These are phyloP conservation scores for Eudasyphora cyanicolor DNA, from an alignment of 2,888 invertebrate species.

Conservation along the genomic window DNA sequence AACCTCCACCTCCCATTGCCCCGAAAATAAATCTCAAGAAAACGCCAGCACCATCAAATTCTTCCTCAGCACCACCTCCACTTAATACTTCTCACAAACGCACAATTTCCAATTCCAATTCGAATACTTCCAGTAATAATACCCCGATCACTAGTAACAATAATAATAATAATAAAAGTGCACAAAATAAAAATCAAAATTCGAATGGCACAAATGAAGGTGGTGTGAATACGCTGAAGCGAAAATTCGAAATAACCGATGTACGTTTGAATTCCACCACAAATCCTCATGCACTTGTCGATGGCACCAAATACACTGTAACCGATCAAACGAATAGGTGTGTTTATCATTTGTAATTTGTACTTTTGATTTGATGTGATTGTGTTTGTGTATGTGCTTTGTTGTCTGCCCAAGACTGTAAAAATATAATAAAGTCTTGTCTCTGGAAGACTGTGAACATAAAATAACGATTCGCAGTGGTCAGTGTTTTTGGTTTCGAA, in stretches of 20 bases:
- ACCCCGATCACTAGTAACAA: not conserved
- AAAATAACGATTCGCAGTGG: no score
- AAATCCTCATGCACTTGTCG: conserved; percentile 81
- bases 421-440: no score
- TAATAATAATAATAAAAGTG: conserved; percentile 43
- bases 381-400: not conserved
- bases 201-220: conserved; percentile 35
- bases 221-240: conserved; percentile 72
- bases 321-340: conserved; percentile 77
- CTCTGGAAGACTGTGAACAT: no score
- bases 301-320: conserved; percentile 78
- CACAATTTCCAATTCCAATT: not conserved
- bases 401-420: no score
- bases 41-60: not conserved
- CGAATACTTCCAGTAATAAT: not conserved
- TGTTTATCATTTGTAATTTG: conserved; percentile 72
- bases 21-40: not conserved
- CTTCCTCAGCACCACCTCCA: not conserved
- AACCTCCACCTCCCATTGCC: conserved; percentile 7
- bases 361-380: not conserved
- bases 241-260: conserved; percentile 81
- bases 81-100: not conserved
- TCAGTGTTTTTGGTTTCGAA: not conserved
- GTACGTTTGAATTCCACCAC: conserved; percentile 82
- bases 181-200: conserved; percentile 42